A percentile compares a stretch with the other conserved stretches of the same genome.
phyloP scores from a whole-genome alignment of 2,113 vertebrate genomes.

The Chloropsis cyanopogon region DNA sequence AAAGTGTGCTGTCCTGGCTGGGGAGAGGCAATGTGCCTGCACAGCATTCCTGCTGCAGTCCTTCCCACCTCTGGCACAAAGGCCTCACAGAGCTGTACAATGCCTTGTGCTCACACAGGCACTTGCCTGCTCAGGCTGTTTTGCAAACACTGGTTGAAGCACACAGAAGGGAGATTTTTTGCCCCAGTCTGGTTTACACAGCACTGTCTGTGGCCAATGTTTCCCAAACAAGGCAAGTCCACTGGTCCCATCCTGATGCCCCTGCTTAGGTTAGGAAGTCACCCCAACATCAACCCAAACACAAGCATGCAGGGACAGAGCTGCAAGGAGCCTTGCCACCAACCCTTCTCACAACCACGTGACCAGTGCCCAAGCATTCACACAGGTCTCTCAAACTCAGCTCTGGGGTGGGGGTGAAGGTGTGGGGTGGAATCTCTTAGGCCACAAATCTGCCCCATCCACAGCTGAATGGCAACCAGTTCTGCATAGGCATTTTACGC shows the following conservation, averaged over 20 bases:
- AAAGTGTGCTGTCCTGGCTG: not conserved
- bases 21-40: not conserved
- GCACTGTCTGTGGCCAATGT: not conserved
- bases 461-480: not conserved
- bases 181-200: constrained; percentile 19
- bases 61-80: not conserved
- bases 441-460: not conserved
- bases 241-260: not conserved
- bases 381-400: not conserved
- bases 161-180: not conserved
- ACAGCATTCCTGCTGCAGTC: not conserved
- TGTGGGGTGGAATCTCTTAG: not conserved
- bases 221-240: constrained; percentile 10
- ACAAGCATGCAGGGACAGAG: not conserved
- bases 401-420: not conserved
- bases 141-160: constrained; percentile 6
- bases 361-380: not conserved
- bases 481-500: not conserved
- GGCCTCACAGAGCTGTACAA: not conserved
- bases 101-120: not conserved
- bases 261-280: not conserved
- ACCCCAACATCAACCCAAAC: not conserved
- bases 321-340: not conserved
- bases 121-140: not conserved
- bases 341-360: not conserved